A percentile compares a stretch with the other conserved stretches of the same genome.
Conservation (phyloP, 1,140 invertebrate species). For the Schlechtendalia chinensis region DNA sequence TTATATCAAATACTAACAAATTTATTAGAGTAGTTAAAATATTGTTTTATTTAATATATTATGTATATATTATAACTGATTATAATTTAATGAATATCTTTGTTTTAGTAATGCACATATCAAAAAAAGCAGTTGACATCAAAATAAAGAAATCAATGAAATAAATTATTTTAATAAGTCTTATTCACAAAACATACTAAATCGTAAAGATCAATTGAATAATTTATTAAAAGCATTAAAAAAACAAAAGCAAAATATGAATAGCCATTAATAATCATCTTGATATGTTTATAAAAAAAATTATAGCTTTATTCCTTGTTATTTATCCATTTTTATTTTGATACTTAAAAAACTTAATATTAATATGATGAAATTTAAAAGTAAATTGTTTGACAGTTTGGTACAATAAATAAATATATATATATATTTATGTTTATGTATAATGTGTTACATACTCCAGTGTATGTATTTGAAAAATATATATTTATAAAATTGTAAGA, state of each 20-base stretch:
- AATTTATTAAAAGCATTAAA: slow-evolving; percentile 20
- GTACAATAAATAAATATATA: too few relatives aligned
- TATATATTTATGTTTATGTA: too few relatives aligned
- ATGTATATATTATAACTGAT: not conserved
- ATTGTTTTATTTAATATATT: too few relatives aligned
- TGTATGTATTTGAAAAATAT: too few relatives aligned
- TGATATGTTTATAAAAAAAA: not conserved
- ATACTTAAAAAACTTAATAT: too few relatives aligned
- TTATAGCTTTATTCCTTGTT: not conserved
- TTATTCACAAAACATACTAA: not conserved
- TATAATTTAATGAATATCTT: not conserved
- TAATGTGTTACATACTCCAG: too few relatives aligned
- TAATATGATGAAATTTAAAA: too few relatives aligned
- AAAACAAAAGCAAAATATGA: slow-evolving; percentile 34
- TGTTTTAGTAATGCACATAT: not conserved
- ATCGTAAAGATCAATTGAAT: slow-evolving; percentile 23
- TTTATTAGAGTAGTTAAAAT: not conserved
- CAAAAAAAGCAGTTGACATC: not conserved
- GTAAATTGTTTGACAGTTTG: too few relatives aligned
- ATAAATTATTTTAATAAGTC: not conserved
- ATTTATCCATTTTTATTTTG: too few relatives aligned
- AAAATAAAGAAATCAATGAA: not conserved
- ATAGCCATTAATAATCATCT: not conserved
- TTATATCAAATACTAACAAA: too few relatives aligned
- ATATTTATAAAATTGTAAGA: too few relatives aligned